Conservation (phyloP, 2,888 invertebrate genomes). For the Anorthoa munda region DNA sequence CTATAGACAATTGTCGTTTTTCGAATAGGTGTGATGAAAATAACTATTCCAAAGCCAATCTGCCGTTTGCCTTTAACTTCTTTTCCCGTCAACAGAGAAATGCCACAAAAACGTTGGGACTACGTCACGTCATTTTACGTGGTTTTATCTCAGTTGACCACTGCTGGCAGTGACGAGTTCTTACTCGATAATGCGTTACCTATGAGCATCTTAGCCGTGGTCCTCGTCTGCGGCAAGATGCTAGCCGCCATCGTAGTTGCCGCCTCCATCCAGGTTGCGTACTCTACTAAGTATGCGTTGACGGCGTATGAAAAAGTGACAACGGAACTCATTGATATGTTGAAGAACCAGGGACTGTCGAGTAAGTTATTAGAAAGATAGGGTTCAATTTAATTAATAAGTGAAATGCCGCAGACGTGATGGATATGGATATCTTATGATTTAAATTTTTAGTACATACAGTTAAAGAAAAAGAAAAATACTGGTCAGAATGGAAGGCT, state of each 20-base stretch:
- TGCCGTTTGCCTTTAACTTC: background rate
- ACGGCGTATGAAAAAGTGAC: conserved; percentile 82
- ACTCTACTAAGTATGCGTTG: conserved; percentile 82
- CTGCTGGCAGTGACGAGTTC: conserved; percentile 85
- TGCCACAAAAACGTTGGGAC: conserved; percentile 81
- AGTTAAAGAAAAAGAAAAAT: no score
- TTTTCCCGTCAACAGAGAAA: conserved; percentile 71
- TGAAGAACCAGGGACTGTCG: conserved; percentile 86
- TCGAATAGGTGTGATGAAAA: no score
- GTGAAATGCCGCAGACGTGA: background rate
- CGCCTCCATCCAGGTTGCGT: conserved; percentile 83
- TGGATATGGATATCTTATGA: no score
- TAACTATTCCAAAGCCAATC: no score
- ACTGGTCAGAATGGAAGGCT: no score
- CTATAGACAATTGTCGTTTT: no score
- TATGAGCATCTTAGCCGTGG: conserved; percentile 77
- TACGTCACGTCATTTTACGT: conserved; percentile 84
- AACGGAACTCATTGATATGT: conserved; percentile 80
- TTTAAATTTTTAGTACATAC: no score
- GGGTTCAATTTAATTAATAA: background rate
- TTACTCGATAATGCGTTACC: conserved; percentile 73
- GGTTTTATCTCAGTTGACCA: conserved; percentile 79
- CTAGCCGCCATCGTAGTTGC: conserved; percentile 84
- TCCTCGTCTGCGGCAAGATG: conserved; percentile 84
- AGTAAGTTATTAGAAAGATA: conserved; percentile 71